Percentiles rank a stretch among this genome's conserved stretches.
phyloP scores from a whole-genome alignment of 2,888 invertebrate species.

The Oxytorus armatus region DNA sequence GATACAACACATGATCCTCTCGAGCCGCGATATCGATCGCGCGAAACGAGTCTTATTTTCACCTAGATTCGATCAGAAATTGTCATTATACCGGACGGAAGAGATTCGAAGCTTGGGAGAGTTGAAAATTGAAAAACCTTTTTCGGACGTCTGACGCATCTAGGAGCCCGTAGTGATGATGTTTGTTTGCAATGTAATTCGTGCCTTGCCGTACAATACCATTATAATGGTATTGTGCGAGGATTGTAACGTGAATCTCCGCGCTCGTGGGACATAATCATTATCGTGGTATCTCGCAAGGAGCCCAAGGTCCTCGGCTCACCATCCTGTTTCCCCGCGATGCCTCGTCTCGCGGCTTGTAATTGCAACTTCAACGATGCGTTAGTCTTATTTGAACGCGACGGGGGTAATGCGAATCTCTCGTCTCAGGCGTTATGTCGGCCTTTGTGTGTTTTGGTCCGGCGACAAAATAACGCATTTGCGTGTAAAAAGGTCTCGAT shows the following conservation, averaged over 20 bases:
- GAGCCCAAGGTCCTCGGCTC: slow-evolving; percentile 81
- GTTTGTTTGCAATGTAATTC: slow-evolving; percentile 76
- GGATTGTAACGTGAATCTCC: slow-evolving; percentile 81
- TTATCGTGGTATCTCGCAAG: slow-evolving; percentile 81
- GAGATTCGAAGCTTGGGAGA: too few relatives aligned
- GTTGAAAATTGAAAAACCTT: too few relatives aligned
- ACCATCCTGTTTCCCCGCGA: slow-evolving; percentile 61
- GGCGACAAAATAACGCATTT: background rate
- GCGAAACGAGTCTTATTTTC: too few relatives aligned
- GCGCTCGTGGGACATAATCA: slow-evolving; percentile 74
- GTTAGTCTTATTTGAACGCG: slow-evolving; percentile 43
- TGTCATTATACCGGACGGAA: too few relatives aligned
- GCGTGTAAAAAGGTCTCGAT: too few relatives aligned
- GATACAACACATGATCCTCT: too few relatives aligned
- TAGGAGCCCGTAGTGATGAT: too few relatives aligned
- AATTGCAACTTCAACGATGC: slow-evolving; percentile 60
- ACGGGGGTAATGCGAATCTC: slow-evolving; percentile 29
- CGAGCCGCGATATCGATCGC: too few relatives aligned
- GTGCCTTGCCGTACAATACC: slow-evolving; percentile 73
- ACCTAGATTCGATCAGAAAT: too few relatives aligned
- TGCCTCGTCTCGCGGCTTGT: slow-evolving; percentile 68
- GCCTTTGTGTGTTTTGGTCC: background rate
- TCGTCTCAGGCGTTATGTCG: slow-evolving; percentile 6
- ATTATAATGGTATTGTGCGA: slow-evolving; percentile 75
- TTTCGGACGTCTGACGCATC: too few relatives aligned